phyloP scores from a whole-genome alignment of 2,888 invertebrate genomes.

The Cybosia mesomella region DNA sequence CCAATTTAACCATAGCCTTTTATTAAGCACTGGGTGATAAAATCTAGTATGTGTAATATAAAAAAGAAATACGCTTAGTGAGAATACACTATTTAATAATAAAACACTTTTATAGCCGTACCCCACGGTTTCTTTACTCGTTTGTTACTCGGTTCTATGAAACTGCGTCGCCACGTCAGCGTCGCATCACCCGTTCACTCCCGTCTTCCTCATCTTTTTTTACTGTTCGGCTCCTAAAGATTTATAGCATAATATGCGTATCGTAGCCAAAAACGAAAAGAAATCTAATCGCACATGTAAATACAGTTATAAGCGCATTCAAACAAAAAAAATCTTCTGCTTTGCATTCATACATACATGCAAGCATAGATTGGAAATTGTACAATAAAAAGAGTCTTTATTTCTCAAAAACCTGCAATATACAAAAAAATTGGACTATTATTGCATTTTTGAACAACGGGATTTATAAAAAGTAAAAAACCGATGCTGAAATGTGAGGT shows the following conservation, averaged over 20 bases:
- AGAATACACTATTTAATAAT: background rate
- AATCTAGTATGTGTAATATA: background rate
- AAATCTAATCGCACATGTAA: background rate
- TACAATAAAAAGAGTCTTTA: background rate
- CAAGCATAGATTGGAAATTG: too few relatives aligned
- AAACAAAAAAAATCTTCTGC: too few relatives aligned
- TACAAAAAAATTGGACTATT: background rate
- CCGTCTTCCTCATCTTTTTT: too few relatives aligned
- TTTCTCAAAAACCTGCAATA: background rate
- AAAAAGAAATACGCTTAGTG: conserved; percentile 39
- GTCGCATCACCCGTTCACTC: too few relatives aligned
- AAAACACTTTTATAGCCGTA: background rate
- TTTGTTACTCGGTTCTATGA: too few relatives aligned
- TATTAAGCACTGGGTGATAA: conserved; percentile 35
- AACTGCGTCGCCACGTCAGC: too few relatives aligned
- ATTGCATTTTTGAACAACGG: background rate
- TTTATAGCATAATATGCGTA: background rate
- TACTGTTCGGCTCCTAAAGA: too few relatives aligned
- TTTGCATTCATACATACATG: too few relatives aligned
- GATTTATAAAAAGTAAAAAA: background rate
- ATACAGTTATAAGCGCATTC: background rate
- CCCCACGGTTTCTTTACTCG: too few relatives aligned
- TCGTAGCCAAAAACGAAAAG: background rate
- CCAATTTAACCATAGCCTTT: conserved; percentile 48
- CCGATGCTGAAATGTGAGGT: background rate